These are phyloP conservation scores for Hypomecis atomaria DNA, from an alignment of 2,888 invertebrate species.

Conservation along the genomic window DNA sequence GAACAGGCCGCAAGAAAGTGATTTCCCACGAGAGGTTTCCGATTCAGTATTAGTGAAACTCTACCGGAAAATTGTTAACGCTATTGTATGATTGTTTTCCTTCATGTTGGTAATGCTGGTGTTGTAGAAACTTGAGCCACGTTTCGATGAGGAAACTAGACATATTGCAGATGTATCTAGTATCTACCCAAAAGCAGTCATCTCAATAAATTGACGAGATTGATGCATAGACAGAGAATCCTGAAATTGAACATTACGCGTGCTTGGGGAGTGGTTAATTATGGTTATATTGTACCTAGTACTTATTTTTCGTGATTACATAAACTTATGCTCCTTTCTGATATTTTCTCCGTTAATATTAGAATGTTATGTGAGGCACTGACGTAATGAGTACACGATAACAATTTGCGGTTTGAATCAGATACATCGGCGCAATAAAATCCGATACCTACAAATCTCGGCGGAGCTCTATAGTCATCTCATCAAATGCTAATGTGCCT, in stretches of 20 bases:
- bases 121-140: constrained; percentile 11
- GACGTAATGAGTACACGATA: not conserved
- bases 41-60: constrained; percentile 56
- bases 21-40: constrained; percentile 58
- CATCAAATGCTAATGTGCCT: constrained; percentile 33
- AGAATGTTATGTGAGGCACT: not conserved
- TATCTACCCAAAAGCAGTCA: not conserved
- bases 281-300: too few relatives aligned
- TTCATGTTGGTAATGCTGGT: constrained; percentile 4
- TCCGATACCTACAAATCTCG: not conserved
- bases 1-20: constrained; percentile 23
- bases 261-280: too few relatives aligned
- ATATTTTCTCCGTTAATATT: too few relatives aligned
- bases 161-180: not conserved
- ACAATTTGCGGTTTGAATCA: not conserved
- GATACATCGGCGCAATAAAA: constrained; percentile 15
- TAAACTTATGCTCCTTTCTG: too few relatives aligned
- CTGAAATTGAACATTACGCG: too few relatives aligned
- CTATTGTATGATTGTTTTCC: constrained; percentile 46
- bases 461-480: constrained; percentile 19
- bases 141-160: constrained; percentile 3
- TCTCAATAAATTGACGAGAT: not conserved
- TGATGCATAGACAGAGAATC: too few relatives aligned
- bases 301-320: too few relatives aligned
- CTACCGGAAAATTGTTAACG: constrained; percentile 53